Percentiles rank a stretch among this genome's conserved stretches.
Evolutionary conservation across 2,888 invertebrate species (phyloP).

Genomic region (Drosophila diplacantha): DNA sequence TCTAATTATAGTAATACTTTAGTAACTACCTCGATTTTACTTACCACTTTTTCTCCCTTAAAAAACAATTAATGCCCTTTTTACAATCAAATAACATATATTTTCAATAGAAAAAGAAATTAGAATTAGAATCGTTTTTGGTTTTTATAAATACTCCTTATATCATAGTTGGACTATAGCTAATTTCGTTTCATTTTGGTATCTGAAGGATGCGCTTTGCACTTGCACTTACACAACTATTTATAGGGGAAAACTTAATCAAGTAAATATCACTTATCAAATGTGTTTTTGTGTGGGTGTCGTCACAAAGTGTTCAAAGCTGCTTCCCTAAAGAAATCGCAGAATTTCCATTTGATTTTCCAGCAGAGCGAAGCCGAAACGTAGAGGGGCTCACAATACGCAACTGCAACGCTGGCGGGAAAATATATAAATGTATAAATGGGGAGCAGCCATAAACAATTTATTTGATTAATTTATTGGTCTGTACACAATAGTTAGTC

Average conservation of each 20-base stretch:
- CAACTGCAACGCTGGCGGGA: conserved; percentile 44
- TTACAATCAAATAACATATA: conserved; percentile 17
- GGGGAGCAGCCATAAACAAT: conserved; percentile 29
- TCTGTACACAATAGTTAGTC: conserved; percentile 28
- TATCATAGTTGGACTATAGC: conserved; percentile 25
- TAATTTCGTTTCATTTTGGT: conserved; percentile 22
- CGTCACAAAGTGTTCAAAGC: conserved; percentile 23
- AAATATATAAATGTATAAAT: conserved; percentile 24
- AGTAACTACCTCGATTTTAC: not conserved
- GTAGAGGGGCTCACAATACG: conserved; percentile 50
- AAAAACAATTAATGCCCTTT: fast-evolving
- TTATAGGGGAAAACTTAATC: conserved; percentile 51
- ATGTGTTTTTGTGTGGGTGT: conserved; percentile 4
- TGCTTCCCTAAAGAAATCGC: conserved; percentile 11
- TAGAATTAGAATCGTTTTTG: conserved; percentile 2
- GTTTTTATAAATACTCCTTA: conserved; percentile 6
- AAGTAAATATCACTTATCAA: conserved; percentile 60
- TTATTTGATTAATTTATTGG: conserved; percentile 36
- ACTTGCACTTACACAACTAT: conserved; percentile 55
- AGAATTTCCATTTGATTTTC: conserved; percentile 14
- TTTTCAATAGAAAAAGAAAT: conserved; percentile 32
- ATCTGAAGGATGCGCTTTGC: conserved; percentile 36
- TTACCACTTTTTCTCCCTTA: too few species aligned
- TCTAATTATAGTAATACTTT: too few species aligned
- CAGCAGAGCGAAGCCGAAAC: conserved; percentile 36